Percentiles rank a stretch among this genome's conserved stretches.
Evolutionary conservation across 2,888 invertebrate genomes (phyloP).

Genomic region (Cosmia pyralina): DNA sequence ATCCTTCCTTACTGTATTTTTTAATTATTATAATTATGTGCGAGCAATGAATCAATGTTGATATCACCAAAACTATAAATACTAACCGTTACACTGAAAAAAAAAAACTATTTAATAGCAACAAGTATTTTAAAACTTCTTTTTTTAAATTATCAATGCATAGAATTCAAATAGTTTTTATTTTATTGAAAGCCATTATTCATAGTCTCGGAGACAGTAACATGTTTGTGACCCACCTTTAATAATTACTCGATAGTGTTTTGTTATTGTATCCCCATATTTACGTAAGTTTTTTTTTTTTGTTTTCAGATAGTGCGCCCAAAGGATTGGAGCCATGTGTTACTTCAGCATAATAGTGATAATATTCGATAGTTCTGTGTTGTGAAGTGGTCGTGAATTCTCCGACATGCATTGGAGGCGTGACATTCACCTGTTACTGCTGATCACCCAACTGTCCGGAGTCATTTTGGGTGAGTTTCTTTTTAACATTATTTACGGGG

Average conservation of each 20-base stretch:
- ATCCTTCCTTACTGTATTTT: not conserved
- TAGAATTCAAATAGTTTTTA: not conserved
- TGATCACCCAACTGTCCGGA: slow-evolving; percentile 73
- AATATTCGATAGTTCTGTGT: slow-evolving; percentile 76
- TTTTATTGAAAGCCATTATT: too few relatives aligned
- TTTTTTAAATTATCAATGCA: too few relatives aligned
- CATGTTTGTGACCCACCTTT: not conserved
- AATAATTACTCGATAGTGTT: not conserved
- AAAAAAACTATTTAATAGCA: too few relatives aligned
- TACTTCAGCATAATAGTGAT: slow-evolving; percentile 84
- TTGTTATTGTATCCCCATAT: not conserved
- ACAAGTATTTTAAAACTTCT: too few relatives aligned
- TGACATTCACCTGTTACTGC: slow-evolving; percentile 69
- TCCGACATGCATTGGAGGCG: slow-evolving; percentile 74
- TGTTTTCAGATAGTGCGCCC: slow-evolving; percentile 73
- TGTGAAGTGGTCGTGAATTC: slow-evolving; percentile 72
- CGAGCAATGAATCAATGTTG: too few relatives aligned
- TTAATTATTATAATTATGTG: too few relatives aligned
- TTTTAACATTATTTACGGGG: too few relatives aligned
- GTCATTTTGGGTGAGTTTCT: slow-evolving; percentile 77
- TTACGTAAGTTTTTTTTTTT: slow-evolving; percentile 48
- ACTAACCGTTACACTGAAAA: too few relatives aligned
- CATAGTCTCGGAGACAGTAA: not conserved
- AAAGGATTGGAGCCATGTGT: slow-evolving; percentile 73
- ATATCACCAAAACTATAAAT: too few relatives aligned